phyloP scores from a whole-genome alignment of 2,113 vertebrate genomes.

The Synchiropus splendidus region DNA sequence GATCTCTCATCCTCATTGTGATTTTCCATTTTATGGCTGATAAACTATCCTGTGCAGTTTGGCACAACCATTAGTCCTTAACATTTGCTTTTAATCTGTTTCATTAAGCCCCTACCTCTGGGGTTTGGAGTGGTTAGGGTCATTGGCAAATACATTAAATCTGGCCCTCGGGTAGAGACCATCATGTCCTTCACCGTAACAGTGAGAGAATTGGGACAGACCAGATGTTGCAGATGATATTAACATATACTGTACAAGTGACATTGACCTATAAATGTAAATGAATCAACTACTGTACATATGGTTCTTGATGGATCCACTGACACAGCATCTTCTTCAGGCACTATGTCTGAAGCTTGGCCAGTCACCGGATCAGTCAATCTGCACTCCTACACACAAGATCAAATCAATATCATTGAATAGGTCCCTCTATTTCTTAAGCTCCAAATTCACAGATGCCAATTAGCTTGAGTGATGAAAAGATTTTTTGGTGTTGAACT shows the following conservation, averaged over 20 bases:
- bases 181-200: too few species aligned
- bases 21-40: background rate
- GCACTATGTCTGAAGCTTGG: background rate
- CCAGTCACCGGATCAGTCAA: slow-evolving; percentile 3
- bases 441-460: slow-evolving; percentile 45
- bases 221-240: too few species aligned
- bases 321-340: too few species aligned
- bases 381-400: slow-evolving; percentile 10
- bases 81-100: slow-evolving; percentile 56
- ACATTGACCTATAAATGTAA: background rate
- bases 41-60: slow-evolving; percentile 26
- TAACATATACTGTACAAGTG: background rate
- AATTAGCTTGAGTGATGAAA: slow-evolving; percentile 64
- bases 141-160: too few species aligned
- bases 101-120: slow-evolving; percentile 47
- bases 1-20: slow-evolving; percentile 11
- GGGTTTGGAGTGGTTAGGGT: slow-evolving; percentile 16
- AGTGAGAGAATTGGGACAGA: too few species aligned
- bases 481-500: slow-evolving; percentile 49
- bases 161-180: too few species aligned
- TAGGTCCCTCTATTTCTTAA: slow-evolving; percentile 40
- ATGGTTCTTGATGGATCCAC: too few species aligned
- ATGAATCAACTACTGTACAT: too few species aligned
- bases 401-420: slow-evolving; percentile 41
- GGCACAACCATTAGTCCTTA: slow-evolving; percentile 45